phyloP scores from a whole-genome alignment of 1,140 invertebrate genomes.

The Leptinotarsa texana region DNA sequence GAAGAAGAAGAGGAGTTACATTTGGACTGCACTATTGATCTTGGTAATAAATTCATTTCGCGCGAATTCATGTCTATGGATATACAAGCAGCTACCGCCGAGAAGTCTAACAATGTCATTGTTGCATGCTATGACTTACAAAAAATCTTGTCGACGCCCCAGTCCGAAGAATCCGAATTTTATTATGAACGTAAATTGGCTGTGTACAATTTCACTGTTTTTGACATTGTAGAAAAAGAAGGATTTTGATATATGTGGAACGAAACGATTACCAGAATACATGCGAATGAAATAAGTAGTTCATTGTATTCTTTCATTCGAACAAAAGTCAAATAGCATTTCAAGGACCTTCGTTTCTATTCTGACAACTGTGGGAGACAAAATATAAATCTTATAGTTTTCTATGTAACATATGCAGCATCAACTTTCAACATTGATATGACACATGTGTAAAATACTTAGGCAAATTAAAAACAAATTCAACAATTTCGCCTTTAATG shows the following conservation, averaged over 20 bases:
- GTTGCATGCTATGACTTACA: not conserved
- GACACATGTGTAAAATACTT: no score
- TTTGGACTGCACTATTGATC: not conserved
- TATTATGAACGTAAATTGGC: constrained; percentile 6
- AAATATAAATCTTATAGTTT: no score
- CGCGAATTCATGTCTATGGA: not conserved
- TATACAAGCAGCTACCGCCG: not conserved
- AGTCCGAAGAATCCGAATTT: not conserved
- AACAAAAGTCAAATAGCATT: no score
- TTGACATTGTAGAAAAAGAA: not conserved
- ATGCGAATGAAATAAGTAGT: no score
- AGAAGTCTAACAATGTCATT: not conserved
- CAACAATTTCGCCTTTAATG: no score
- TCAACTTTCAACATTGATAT: no score
- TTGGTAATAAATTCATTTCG: not conserved
- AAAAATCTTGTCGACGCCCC: not conserved
- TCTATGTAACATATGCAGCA: no score
- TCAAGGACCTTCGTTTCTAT: no score
- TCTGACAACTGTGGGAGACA: no score
- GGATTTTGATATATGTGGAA: not conserved
- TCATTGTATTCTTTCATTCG: no score
- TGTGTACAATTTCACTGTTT: not conserved
- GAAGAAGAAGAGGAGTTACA: not conserved
- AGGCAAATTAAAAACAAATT: no score
- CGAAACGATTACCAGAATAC: not conserved